These are phyloP conservation scores for Laterallus jamaicensis DNA, from an alignment of 2,113 vertebrate species.

Conservation along the genomic window DNA sequence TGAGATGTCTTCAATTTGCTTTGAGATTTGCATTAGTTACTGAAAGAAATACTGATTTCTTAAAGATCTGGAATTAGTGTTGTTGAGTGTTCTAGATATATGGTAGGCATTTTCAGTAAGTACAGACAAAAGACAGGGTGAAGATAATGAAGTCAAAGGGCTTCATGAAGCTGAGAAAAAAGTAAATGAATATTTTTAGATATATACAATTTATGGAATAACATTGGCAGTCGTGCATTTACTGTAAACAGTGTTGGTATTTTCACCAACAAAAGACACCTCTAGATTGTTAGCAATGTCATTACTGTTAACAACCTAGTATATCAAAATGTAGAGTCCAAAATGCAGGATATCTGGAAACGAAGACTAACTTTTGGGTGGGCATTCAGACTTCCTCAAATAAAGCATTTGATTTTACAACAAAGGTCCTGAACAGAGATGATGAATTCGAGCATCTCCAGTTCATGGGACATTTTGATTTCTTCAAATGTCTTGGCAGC, in stretches of 20 bases:
- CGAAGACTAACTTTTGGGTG: background rate
- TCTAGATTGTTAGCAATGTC: background rate
- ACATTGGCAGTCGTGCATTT: background rate
- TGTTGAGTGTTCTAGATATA: background rate
- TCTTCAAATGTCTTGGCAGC: background rate
- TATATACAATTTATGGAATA: background rate
- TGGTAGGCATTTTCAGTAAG: background rate
- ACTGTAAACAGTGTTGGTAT: background rate
- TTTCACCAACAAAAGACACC: background rate
- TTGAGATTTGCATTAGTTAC: background rate
- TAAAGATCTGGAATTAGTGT: background rate
- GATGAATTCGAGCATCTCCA: background rate
- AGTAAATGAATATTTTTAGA: background rate
- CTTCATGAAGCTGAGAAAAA: background rate
- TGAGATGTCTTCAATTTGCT: background rate
- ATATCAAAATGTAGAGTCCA: background rate
- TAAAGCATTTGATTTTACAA: background rate
- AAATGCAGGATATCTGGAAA: background rate
- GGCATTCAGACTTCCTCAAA: background rate
- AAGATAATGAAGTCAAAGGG: background rate
- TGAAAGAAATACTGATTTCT: background rate
- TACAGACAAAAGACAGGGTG: background rate
- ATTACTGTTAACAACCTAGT: background rate
- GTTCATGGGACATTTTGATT: background rate
- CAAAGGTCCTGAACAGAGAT: background rate